Evolutionary conservation across 2,113 vertebrate species (phyloP), one percentile per base, ranked within the genome.

Genomic region (Leptodactylus fuscus): DNA sequence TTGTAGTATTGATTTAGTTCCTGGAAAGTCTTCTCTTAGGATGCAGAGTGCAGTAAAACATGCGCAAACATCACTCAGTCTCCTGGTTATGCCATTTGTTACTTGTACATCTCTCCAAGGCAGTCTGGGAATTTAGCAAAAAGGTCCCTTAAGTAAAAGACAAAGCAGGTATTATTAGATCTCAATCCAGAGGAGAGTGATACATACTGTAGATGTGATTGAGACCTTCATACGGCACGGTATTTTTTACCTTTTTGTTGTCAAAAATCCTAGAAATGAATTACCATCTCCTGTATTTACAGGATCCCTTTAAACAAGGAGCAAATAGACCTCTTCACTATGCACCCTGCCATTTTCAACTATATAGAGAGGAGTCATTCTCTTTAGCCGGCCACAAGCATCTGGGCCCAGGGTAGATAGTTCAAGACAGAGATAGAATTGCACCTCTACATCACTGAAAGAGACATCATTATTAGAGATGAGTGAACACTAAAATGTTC

Each of bases 191-290:
- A 94, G 94, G 93, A 94, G 18, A 55, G n/a, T 12, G 75, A n/a
- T 97, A 96, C 97, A 97, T 92, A n/a, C n/a, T n/a, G n/a, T n/a
- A 97, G 95, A 97, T 97, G 92, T 95, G 93, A 34, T 34, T 2
- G 91, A 97, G 96, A 97, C 97, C 96, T 98, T 98, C 97, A 95
- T 96, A 94, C 93, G 93, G 94, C 91, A 94, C 94, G 96, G 93
- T 93, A 97, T 95, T 96, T 96, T 97, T 98, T 95, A 34, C 32
- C 32, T 34, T 5, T 34, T 67, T 67, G 15, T 67, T 67, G 62
- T 67, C 62, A 67, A 18, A 32, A 22, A 16, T 2, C 12, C 12
- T n/a, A 32, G 62, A 67, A 67, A 67, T 10, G 8, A 67, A n/a
- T n/a, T n/a, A n/a, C n/a, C n/a, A n/a, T n/a, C 18, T 6, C 1